Evolutionary conservation across 2,797 vertebrate species (phyloP), one percentile per base, ranked within the genome.

Genomic region (Chaenodraco wilsoni): DNA sequence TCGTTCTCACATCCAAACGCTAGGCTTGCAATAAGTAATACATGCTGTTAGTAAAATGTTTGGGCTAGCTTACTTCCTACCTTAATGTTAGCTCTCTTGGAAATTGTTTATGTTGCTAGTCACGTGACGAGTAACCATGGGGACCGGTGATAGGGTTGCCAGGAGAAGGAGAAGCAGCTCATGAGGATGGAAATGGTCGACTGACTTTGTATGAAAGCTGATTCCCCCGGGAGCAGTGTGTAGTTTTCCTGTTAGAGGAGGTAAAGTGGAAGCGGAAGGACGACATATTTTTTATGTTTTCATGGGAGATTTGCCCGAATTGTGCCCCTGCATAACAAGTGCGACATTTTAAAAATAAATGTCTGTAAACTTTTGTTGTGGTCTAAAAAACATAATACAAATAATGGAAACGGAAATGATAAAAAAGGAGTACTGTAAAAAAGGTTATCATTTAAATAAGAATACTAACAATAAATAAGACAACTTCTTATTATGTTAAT

Each of bases 61-160:
- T 78, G 5, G 27, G 48, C 48, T 41, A 50, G 61, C 61, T 63
- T 78, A 65, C 74, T 58, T 19, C 19, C 27, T 3, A 43, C 17
- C 23, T 45, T 12, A 17, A 11, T 55, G 67, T 44, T 51, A 54
- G 74, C 78, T 72, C 65, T 50, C 23, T 2, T 37, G 43, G 58
- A 66, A 62, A 54, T 52, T 88, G 90, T 93, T 92, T 91, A 82
- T 44, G 88, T 91, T 90, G 70, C 71, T 48, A 58, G 82, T 84
- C 91, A 93, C 78, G 91, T 93, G 92, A 84, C 67, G 3, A 23
- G 91, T 92, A 70, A 79, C 91, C 84, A 91, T 90, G 76, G 84
- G 44, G 75, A 91, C 62, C 17, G 0, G 63, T 15, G 33, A 16
- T 1, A 2, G 9, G 13, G 81, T 79, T 80, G 72, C 76, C 27